phyloP scores from a whole-genome alignment of 2,113 vertebrate genomes.

The Ciconia stormi region DNA sequence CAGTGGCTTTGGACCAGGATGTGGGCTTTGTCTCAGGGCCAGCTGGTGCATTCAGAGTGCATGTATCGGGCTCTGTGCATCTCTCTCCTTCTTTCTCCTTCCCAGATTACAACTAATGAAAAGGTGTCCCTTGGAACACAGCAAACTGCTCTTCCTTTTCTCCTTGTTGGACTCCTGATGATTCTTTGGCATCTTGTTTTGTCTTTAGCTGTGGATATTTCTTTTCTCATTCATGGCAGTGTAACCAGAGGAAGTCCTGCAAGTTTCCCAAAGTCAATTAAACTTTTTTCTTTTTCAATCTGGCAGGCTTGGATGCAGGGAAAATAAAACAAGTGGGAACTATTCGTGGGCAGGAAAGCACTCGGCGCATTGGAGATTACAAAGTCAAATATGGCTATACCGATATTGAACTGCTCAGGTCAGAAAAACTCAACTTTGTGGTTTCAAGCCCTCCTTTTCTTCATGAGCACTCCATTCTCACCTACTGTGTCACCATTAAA shows the following conservation, averaged over 20 bases:
- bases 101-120: not conserved
- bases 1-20: not conserved
- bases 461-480: not conserved
- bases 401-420: conserved; percentile 94
- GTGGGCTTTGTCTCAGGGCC: not conserved
- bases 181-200: not conserved
- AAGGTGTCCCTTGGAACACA: not conserved
- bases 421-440: conserved; percentile 15
- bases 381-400: conserved; percentile 92
- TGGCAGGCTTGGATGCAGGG: conserved; percentile 86
- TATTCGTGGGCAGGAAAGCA: conserved; percentile 92
- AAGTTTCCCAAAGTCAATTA: not conserved
- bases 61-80: not conserved
- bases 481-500: not conserved
- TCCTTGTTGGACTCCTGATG: not conserved
- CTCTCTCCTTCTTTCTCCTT: not conserved
- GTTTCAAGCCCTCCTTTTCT: not conserved
- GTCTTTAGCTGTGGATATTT: not conserved
- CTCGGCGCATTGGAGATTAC: conserved; percentile 94
- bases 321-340: conserved; percentile 88
- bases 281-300: not conserved
- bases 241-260: not conserved
- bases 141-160: not conserved
- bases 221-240: not conserved
- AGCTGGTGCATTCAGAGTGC: not conserved